Base-by-base conservation (phyloP, 2,797 vertebrate species). In the Gobio occitaniae region DNA sequence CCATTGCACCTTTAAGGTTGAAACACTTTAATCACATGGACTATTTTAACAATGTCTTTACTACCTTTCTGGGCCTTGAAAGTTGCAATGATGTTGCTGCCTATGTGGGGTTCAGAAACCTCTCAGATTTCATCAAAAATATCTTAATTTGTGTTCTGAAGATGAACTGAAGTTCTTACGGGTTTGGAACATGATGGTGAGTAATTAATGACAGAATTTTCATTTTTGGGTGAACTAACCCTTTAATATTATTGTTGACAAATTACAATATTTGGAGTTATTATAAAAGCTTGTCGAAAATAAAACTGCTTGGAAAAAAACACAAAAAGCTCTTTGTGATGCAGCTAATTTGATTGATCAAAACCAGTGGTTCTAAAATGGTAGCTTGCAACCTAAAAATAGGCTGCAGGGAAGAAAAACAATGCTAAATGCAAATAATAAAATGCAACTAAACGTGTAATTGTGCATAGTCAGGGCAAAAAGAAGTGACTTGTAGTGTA, bases 331-430 rank as follows among this genome's bases (percentile, higher is more conserved):
- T 70, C 4, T 44, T 81, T 81, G 8, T 70, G 50, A 41, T 38
- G 15, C 15, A 81, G 21, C 68, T 59, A 76, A 56, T 56, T 38
- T 13, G 74, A 76, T 38, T 69, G 0, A 69, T 80, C 25, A 41
- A 41, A 70, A 47, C 52, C n/a, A 56, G 66, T 71, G 79, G n/a
- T 29, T 81, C 52, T 59, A 65, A 66, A 79, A 25, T 32, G 44
- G 17, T 16, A 4, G 7, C 21, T 61, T 77, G 54, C 36, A 61
- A 41, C 0, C 11, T 17, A 44, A 44, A 75, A 76, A 76, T 38
- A 2, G 36, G 36, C 36, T 4, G 21, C 54, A 61, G 36, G 11
- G 32, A 21, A 15, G 5, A 72, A 48, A 70, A 50, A 11, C 7
- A 41, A 16, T 10, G 38, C 56, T 19, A 29, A 38, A 78, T 78